Conservation (phyloP, 1,140 invertebrate species). For the Bombus balteatus region DNA sequence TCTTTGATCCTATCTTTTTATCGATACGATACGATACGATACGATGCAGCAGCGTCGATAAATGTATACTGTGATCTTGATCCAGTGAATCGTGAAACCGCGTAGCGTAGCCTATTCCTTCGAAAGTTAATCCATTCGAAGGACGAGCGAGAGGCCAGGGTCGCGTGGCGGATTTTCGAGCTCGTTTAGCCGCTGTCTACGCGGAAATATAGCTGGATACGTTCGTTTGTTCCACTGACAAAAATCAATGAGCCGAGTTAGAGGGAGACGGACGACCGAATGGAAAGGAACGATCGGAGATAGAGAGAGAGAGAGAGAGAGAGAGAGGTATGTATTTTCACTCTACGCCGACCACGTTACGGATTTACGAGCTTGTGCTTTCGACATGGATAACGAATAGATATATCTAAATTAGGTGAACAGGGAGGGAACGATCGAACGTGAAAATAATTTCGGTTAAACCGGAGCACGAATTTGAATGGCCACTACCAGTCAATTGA, state of each 20-base stretch:
- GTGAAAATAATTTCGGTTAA: conserved; percentile 36
- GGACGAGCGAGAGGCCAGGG: background rate
- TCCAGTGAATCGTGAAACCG: background rate
- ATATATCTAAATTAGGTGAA: conserved; percentile 37
- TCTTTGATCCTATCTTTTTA: no score
- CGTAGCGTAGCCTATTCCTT: background rate
- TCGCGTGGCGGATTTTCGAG: conserved; percentile 35
- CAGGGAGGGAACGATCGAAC: background rate
- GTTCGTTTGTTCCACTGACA: conserved; percentile 45
- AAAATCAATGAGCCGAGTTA: conserved; percentile 43
- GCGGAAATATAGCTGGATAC: conserved; percentile 43
- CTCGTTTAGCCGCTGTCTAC: conserved; percentile 32
- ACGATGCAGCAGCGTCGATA: no score
- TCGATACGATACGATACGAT: no score
- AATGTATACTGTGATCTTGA: background rate
- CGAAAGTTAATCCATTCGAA: background rate
- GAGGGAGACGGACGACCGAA: background rate
- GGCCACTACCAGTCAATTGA: background rate
- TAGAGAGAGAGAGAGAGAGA: background rate
- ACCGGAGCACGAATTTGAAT: conserved; percentile 28
- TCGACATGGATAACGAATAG: conserved; percentile 49
- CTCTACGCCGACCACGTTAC: conserved; percentile 5
- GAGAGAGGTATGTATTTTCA: conserved; percentile 11
- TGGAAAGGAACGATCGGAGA: background rate
- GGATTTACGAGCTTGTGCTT: conserved; percentile 40